Base-by-base conservation (phyloP, 1,140 invertebrate species). In the Brevipalpus yothersi region DNA sequence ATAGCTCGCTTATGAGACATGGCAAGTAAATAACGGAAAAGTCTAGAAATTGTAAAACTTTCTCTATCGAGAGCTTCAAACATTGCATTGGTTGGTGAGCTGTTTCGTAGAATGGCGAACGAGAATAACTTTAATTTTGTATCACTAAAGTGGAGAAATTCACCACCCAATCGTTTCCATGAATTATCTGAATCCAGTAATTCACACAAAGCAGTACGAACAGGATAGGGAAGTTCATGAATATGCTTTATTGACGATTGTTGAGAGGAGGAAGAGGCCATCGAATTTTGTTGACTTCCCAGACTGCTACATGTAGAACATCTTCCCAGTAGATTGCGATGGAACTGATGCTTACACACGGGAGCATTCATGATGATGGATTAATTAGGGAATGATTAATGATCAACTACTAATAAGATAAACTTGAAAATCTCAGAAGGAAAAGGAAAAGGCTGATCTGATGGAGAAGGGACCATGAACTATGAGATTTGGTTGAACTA, bases 1-100 rank as follows among this genome's bases (percentile, higher is more conserved):
- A 89, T 80, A 3, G 80, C 80, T 64, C 80, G 75, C 65, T 80
- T 80, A 64, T 86, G 78, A 62, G 81, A 75, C 78, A 86, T 83
- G 65, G 70, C 71, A 23, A 70, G 80, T 4, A 84, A 72, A 21
- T 83, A 67, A 2, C 79, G 72, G 69, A 86, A 88, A 8, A 92
- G 70, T 69, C 86, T 82, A 53, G 79, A 69, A 2, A 86, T 77
- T 17, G 79, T 81, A 64, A 87, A 84, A 71, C 88, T 89, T 59
- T 80, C 76, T 64, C 80, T 77, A 8, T 82, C 82, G 84, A 84
- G 91, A 56, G 77, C 70, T 41, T 74, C 78, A 19, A 92, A 71
- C 5, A 92, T 73, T 65, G 82, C 76, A 65, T 82, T 77, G 0
- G 82, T 79, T 0, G 85, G 83, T 61, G 85, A 83, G 40, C 72